phyloP scores from a whole-genome alignment of 2,888 invertebrate genomes.

The Andrena fulva region DNA sequence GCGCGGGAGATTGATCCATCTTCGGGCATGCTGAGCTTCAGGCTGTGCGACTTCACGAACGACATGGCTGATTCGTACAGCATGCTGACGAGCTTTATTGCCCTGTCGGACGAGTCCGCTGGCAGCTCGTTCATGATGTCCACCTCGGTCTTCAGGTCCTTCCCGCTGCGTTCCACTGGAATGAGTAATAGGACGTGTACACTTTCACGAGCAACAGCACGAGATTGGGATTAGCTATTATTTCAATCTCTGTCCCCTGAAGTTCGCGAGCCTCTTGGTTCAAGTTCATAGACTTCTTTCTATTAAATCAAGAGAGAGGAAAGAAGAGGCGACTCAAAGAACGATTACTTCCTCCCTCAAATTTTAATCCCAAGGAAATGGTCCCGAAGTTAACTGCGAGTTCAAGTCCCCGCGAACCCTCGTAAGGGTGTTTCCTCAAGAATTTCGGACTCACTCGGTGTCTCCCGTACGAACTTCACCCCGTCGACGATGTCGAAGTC shows the following conservation, averaged over 20 bases:
- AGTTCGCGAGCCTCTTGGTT: too few species aligned
- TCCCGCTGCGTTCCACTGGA: slow-evolving; percentile 80
- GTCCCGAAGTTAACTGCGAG: too few species aligned
- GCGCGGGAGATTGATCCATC: slow-evolving; percentile 90
- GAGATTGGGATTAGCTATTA: not conserved
- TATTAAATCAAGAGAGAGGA: too few species aligned
- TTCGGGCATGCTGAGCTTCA: slow-evolving; percentile 90
- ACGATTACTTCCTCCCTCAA: too few species aligned
- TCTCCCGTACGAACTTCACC: slow-evolving; percentile 85
- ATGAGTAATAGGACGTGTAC: not conserved
- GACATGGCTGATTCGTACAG: slow-evolving; percentile 86
- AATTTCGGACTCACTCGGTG: slow-evolving; percentile 77
- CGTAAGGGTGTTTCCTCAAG: not conserved
- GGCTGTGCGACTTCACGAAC: slow-evolving; percentile 87
- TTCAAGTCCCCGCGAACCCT: not conserved
- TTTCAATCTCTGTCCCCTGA: too few species aligned
- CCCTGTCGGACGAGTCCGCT: slow-evolving; percentile 85
- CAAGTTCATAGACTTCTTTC: too few species aligned
- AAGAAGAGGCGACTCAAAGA: too few species aligned
- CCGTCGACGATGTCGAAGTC: slow-evolving; percentile 87
- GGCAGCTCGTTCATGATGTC: slow-evolving; percentile 86
- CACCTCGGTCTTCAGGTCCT: slow-evolving; percentile 81
- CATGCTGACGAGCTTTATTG: slow-evolving; percentile 86
- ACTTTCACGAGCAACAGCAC: not conserved
- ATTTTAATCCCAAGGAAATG: too few species aligned